Base-by-base conservation (phyloP, 2,113 vertebrate species). In the Cisticola juncidis region DNA sequence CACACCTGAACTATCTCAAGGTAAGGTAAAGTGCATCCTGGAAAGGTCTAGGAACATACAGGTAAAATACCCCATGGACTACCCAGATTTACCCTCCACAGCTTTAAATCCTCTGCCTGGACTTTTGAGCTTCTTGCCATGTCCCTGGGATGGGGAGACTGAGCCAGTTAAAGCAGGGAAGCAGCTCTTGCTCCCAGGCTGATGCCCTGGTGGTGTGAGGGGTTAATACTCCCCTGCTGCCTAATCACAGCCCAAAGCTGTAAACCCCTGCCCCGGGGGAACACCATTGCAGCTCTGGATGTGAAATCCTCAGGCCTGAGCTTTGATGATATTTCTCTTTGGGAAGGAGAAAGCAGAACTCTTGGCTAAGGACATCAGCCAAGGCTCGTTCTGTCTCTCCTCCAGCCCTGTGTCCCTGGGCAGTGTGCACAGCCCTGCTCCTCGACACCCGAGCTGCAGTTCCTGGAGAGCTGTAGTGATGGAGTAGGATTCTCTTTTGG, bases 321-420 rank as follows among this genome's bases (percentile, higher is more conserved):
- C 48, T 89, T 48, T 74, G 69, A 86, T 54, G 66, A 35, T 83
- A n/a, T 88, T 85, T 82, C n/a, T 92, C 81, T 91, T 73, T 57
- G 76, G 53, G 77, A 81, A 76, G 88, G 62, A 92, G 70, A 56
- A 66, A 23, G 38, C 66, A 19, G 82, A 87, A 91, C 81, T 96
- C 81, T n/a, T 7, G 16, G 70, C 71, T 93, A 90, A 94, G 0
- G 0, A 80, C 20, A 18, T 92, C 90, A 78, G 28, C 45, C 28
- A 1, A 24, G 70, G 70, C 42, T 91, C 2, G 0, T 80, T 70
- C 45, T 58, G 19, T 42, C 64, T 86, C 47, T 88, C 12, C 42
- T 62, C 19, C 57, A 48, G 60, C 1, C 16, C 21, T 0, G 0
- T 7, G 10, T 54, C 58, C 26, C 78, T 35, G 57, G 11, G 36